Percentiles rank a stretch among this genome's conserved stretches.
phyloP scores from a whole-genome alignment of 2,113 vertebrate species.

The Oxygymnocypris stewartii region DNA sequence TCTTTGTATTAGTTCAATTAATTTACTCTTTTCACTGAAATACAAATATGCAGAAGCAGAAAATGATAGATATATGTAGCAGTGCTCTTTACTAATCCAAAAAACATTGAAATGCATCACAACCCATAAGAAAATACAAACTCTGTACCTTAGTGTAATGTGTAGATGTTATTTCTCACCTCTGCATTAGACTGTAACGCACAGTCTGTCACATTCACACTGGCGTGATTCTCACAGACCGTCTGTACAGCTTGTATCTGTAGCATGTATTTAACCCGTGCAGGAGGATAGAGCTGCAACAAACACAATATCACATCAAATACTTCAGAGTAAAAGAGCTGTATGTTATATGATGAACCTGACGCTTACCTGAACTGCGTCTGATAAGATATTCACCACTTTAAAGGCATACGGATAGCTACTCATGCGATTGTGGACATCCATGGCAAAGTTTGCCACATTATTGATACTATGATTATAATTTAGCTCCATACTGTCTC shows the following conservation, averaged over 20 bases:
- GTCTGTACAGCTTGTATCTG: conserved; percentile 49
- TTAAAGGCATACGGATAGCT: conserved; percentile 54
- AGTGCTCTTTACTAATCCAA: no score
- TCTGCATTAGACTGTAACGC: conserved; percentile 30
- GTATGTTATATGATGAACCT: background rate
- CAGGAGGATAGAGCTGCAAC: conserved; percentile 56
- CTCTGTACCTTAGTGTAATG: background rate
- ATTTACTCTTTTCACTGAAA: no score
- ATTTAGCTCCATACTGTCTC: background rate
- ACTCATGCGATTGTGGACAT: conserved; percentile 49
- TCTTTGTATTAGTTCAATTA: background rate
- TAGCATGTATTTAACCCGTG: conserved; percentile 53
- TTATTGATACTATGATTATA: conserved; percentile 20
- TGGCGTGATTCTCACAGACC: conserved; percentile 47
- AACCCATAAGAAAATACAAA: no score
- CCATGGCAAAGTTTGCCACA: conserved; percentile 55
- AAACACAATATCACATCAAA: background rate
- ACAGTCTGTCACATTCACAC: conserved; percentile 48
- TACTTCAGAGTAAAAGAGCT: background rate
- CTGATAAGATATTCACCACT: conserved; percentile 49
- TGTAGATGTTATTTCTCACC: conserved; percentile 7
- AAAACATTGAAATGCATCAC: no score
- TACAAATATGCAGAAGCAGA: background rate
- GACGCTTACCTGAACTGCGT: conserved; percentile 48
- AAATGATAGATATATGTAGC: background rate